phyloP scores from a whole-genome alignment of 2,797 vertebrate species.

The Molothrus ater region DNA sequence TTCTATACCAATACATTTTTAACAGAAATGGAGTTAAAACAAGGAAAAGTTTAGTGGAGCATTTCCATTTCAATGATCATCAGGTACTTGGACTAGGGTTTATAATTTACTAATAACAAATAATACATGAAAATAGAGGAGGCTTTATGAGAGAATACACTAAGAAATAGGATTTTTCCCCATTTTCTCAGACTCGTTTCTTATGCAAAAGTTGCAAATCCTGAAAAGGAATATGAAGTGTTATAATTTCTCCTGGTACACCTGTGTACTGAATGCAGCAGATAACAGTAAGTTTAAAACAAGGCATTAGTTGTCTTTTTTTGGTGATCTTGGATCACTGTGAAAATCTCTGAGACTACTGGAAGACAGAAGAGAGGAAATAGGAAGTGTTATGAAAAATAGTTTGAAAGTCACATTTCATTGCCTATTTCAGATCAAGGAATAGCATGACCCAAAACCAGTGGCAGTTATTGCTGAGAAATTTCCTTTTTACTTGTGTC shows the following conservation, averaged over 20 bases:
- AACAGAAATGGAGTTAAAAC: neutral
- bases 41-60: neutral
- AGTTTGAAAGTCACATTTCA: neutral
- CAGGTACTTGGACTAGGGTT: neutral
- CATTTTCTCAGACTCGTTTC: neutral
- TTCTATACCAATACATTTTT: neutral
- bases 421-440: neutral
- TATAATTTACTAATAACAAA: neutral
- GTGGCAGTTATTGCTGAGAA: neutral
- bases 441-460: neutral
- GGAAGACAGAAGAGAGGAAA: neutral
- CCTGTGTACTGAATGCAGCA: neutral
- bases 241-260: neutral
- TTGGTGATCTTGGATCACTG: neutral
- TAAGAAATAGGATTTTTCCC: neutral
- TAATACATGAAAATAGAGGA: neutral
- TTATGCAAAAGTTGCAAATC: neutral
- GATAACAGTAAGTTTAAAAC: neutral
- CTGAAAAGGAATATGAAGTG: neutral
- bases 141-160: neutral
- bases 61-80: neutral
- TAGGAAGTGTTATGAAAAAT: neutral
- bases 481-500: neutral
- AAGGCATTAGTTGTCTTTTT: neutral
- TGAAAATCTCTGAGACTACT: neutral